Base-by-base conservation (phyloP, 2,797 vertebrate genomes). In the Cheirogaleus major region DNA sequence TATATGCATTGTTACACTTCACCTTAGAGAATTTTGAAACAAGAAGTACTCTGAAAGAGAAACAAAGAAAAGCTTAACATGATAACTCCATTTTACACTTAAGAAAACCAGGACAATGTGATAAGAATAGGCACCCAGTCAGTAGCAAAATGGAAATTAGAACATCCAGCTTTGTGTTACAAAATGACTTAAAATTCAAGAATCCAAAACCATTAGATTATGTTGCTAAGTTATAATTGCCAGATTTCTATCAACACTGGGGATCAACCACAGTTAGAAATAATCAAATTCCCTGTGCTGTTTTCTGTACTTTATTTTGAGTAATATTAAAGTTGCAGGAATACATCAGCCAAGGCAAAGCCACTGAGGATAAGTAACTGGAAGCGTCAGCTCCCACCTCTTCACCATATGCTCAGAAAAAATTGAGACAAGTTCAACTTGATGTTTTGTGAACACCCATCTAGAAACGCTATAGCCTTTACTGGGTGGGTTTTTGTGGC, bases 261-360 rank as follows among this genome's bases (percentile, higher is more conserved):
- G 38, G 12, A 93, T 93, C 89, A 94, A 91, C 59, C 38, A 93
- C 11, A 92, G 61, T 89, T 87, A 95, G 48, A 97, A 97, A 97
- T 91, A 82, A 94, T 75, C 91, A 95, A 38, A 89, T 80, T 91
- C 18, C 75, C 61, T 92, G 50, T 70, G 17, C 83, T 95, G 65
- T 89, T 96, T 96, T 95, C 59, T 95, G 57, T 85, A 75, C 32
- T 95, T 95, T 95, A 95, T 97, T 97, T 95, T 97, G 76, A 93
- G 85, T 41, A 90, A 95, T 96, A 96, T 94, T 94, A 93, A 96
- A 88, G n/a, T 92, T 96, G 76, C 85, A 95, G 82, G 93, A 96
- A 95, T 97, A 80, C 48, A 63, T 52, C 94, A 92, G 50, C 67
- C 65, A 41, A 92, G 87, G 61, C 85, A 95, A 89, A 95, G 23